Evolutionary conservation across 2,113 vertebrate genomes (phyloP).

Genomic region (Meleagris gallopavo): DNA sequence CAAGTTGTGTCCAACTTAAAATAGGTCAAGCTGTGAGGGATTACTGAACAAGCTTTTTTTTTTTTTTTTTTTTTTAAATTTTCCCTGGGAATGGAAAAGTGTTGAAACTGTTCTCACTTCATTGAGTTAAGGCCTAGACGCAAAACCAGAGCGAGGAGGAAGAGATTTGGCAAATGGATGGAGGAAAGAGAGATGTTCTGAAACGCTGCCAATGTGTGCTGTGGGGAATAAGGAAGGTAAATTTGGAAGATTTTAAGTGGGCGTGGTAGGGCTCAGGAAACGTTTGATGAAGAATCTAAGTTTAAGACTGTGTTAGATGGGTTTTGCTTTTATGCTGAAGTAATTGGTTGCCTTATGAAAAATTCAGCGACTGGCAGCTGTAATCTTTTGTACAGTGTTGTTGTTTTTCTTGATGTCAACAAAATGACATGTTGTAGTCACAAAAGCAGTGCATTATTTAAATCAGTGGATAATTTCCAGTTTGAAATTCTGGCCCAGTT

Average conservation of each 20-base stretch:
- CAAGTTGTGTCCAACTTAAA: neutral
- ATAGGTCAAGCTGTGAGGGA: neutral
- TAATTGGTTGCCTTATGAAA: neutral
- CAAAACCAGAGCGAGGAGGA: neutral
- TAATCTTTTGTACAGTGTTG: neutral
- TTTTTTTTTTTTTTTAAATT: neutral
- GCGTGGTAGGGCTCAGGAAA: neutral
- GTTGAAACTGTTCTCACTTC: neutral
- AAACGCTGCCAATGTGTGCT: neutral
- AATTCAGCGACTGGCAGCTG: neutral
- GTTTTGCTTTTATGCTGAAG: neutral
- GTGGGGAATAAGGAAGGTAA: neutral
- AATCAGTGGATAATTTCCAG: neutral
- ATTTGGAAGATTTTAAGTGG: neutral
- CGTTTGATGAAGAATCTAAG: neutral
- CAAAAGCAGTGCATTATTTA: neutral
- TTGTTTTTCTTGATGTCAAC: neutral
- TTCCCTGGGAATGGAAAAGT: neutral
- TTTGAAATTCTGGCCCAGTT: neutral
- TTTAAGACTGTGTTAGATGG: neutral
- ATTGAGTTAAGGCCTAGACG: neutral
- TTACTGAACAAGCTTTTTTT: neutral
- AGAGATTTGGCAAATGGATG: neutral
- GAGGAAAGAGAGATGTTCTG: neutral
- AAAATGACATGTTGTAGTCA: neutral